Evolutionary conservation across 2,888 invertebrate genomes (phyloP).

Genomic region (Philopedon plagiatum): DNA sequence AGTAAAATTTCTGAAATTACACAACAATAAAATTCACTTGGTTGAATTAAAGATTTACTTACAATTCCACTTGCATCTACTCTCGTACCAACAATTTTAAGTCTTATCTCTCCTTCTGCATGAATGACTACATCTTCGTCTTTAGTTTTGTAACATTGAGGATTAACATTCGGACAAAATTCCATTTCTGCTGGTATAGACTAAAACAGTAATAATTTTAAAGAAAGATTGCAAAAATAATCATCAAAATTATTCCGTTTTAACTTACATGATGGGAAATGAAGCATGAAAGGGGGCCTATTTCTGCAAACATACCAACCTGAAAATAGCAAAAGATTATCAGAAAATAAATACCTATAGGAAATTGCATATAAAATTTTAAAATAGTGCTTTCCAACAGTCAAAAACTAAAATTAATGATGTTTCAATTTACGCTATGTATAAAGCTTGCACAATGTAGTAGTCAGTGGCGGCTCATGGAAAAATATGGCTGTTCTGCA

Average conservation of each 20-base stretch:
- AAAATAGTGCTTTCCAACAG: too few relatives aligned
- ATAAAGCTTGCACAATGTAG: too few relatives aligned
- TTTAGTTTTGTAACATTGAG: conserved; percentile 98
- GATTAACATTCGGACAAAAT: conserved; percentile 97
- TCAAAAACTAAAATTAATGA: too few relatives aligned
- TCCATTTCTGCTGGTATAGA: conserved; percentile 99
- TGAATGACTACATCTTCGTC: conserved; percentile 98
- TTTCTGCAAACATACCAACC: conserved; percentile 99
- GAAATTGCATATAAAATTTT: too few relatives aligned
- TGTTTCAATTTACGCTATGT: too few relatives aligned
- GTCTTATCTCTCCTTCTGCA: conserved; percentile 96
- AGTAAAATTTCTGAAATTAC: too few relatives aligned
- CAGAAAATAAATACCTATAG: neutral
- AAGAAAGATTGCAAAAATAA: neutral
- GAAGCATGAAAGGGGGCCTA: conserved; percentile 98
- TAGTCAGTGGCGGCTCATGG: too few relatives aligned
- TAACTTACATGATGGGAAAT: conserved; percentile 93
- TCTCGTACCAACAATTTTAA: conserved; percentile 98
- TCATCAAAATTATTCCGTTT: neutral
- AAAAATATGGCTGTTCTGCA: too few relatives aligned
- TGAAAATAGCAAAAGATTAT: conserved; percentile 62
- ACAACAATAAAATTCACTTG: too few relatives aligned
- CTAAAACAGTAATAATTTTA: conserved; percentile 68
- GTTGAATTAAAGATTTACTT: conserved; percentile 73
- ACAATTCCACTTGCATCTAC: conserved; percentile 99